These are phyloP conservation scores for Terrapene triunguis DNA, from an alignment of 2,113 vertebrate genomes.

Conservation along the genomic window DNA sequence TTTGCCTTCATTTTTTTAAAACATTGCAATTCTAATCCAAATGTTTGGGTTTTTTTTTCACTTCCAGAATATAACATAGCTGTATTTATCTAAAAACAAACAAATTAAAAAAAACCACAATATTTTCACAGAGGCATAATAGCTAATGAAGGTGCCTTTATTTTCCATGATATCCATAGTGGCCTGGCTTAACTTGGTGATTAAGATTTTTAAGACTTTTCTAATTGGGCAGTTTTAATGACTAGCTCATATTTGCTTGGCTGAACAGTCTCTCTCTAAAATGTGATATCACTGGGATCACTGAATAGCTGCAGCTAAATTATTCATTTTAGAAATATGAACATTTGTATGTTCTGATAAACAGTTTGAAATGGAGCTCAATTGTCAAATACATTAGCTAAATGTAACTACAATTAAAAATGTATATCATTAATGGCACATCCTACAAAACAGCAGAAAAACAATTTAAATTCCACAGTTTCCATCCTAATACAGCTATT, in stretches of 20 bases:
- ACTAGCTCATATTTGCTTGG: neutral
- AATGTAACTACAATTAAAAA: neutral
- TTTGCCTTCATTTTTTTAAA: neutral
- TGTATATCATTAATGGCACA: neutral
- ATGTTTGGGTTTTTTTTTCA: neutral
- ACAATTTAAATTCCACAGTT: neutral
- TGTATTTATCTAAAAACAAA: neutral
- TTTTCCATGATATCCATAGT: neutral
- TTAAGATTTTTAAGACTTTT: neutral
- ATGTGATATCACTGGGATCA: neutral
- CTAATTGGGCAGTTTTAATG: neutral
- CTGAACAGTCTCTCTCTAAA: neutral
- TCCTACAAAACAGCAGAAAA: neutral
- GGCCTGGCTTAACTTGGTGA: neutral
- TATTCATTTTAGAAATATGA: neutral
- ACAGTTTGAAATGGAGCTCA: neutral
- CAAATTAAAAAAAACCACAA: neutral
- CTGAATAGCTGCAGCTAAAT: neutral
- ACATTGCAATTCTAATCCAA: neutral
- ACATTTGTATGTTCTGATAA: neutral
- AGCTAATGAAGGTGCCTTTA: neutral
- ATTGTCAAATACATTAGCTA: neutral
- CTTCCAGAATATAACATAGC: neutral
- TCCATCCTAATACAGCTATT: neutral
- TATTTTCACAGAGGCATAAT: neutral